These are phyloP conservation scores for Habroteleia sp. DNA, from an alignment of 2,888 invertebrate species.

Conservation along the genomic window DNA sequence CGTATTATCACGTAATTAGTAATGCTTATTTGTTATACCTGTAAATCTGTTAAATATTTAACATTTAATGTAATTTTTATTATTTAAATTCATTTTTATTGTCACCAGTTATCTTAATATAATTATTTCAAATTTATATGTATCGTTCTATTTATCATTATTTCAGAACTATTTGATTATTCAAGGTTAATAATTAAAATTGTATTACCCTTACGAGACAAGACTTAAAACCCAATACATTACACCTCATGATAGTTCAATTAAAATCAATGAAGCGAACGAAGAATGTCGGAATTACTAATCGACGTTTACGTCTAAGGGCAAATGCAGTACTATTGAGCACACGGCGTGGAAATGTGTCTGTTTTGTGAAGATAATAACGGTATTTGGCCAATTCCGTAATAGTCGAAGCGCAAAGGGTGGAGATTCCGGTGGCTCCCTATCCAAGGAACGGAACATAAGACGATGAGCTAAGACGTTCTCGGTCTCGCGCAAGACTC, in stretches of 20 bases:
- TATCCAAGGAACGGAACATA: constrained; percentile 64
- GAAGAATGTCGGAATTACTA: constrained; percentile 46
- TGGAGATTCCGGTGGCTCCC: constrained; percentile 65
- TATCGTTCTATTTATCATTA: too few relatives aligned
- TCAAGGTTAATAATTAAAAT: constrained; percentile 9
- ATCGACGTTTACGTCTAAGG: constrained; percentile 34
- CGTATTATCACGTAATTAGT: too few relatives aligned
- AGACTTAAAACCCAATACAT: not conserved
- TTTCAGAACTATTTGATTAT: not conserved
- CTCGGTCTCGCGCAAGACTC: constrained; percentile 78
- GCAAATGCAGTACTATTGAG: constrained; percentile 33
- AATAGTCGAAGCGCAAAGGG: constrained; percentile 53
- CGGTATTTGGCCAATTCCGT: constrained; percentile 73
- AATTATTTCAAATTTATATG: too few relatives aligned
- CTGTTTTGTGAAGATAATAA: constrained; percentile 68
- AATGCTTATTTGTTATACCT: too few relatives aligned
- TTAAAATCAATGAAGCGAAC: constrained; percentile 49
- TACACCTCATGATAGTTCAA: constrained; percentile 21
- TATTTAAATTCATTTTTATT: too few relatives aligned
- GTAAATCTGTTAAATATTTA: too few relatives aligned
- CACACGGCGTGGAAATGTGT: constrained; percentile 45
- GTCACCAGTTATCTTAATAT: too few relatives aligned
- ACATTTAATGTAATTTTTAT: too few relatives aligned
- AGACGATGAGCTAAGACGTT: constrained; percentile 78
- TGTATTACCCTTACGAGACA: not conserved